Base-by-base conservation (phyloP, 2,797 vertebrate species). In the Neosilurus mollespiculum region DNA sequence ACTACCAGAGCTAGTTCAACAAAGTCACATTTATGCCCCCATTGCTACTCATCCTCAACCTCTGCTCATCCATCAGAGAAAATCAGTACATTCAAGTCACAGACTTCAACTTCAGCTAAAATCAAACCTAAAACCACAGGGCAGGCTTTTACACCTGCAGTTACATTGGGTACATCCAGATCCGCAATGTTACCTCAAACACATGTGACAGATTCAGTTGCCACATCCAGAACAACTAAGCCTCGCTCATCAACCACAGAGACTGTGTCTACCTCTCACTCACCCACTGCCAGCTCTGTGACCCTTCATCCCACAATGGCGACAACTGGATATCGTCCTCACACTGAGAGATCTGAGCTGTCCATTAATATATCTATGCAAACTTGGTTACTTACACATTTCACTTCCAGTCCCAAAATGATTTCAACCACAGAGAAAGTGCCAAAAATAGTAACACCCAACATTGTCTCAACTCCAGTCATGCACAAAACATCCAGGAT, bases 361-460 rank as follows among this genome's bases (percentile, higher is more conserved):
- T 89, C 91, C 56, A 83, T 87, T 56, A 88, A 89, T 7, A 86
- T 87, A 61, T 90, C 88, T 49, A 83, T 59, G 0, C 75, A 81
- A 0, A 81, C 86, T 22, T 79, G 64, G 81, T 87, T 88, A 22
- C 73, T 64, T 70, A 73, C 76, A 0, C 8, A 77, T 9, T 71
- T 84, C 73, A 89, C 89, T 7, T 88, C 89, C 1, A 88, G 88
- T 65, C 30, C 78, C 51, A 79, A 78, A 54, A 88, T 88, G 0
- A 87, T 85, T 9, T 12, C 86, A 34, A 65, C 65, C 7, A 79
- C 67, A 15, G 92, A 93, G 14, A 91, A 56, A 83, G 85, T 89
- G 81, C 92, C 92, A 67, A 92, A 92, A 9, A 87, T 70, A 67
- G 64, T 89, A 11, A 89, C 91, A 15, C 87, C 89, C 9, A 88